Percentiles rank a stretch among this genome's conserved stretches.
These are phyloP conservation scores for Maniola jurtina DNA, from an alignment of 1,140 invertebrate species.

Conservation along the genomic window DNA sequence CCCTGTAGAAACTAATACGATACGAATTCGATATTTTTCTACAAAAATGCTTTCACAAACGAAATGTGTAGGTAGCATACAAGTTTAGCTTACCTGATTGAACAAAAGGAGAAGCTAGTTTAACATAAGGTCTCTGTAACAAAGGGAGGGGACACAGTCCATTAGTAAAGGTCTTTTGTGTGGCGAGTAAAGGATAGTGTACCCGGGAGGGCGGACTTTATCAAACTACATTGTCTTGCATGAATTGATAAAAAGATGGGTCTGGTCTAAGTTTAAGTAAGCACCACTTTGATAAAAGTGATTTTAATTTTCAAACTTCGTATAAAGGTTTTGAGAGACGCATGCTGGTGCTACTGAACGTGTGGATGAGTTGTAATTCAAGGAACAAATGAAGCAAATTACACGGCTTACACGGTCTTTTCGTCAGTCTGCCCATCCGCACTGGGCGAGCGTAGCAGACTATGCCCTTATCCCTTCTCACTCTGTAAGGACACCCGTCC, in stretches of 20 bases:
- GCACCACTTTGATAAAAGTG: background rate
- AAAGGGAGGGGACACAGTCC: slow-evolving; percentile 7
- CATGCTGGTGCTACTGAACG: too few relatives aligned
- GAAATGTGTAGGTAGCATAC: background rate
- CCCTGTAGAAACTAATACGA: background rate
- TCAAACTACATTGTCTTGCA: slow-evolving; percentile 14
- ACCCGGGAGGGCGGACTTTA: slow-evolving; percentile 6
- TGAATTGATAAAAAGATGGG: slow-evolving; percentile 13
- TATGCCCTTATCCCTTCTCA: too few relatives aligned
- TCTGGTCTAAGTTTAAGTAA: background rate
- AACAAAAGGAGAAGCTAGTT: slow-evolving; percentile 6
- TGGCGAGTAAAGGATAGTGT: slow-evolving; percentile 14
- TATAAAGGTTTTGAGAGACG: background rate
- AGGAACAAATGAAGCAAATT: too few relatives aligned
- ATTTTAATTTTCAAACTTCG: background rate
- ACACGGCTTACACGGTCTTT: too few relatives aligned
- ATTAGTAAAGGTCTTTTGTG: slow-evolving; percentile 16
- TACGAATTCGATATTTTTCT: background rate
- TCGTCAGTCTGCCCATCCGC: too few relatives aligned
- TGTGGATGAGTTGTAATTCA: too few relatives aligned
- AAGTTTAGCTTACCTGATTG: slow-evolving; percentile 9
- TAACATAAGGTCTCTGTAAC: slow-evolving; percentile 11
- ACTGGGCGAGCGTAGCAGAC: too few relatives aligned
- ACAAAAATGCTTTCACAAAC: background rate
- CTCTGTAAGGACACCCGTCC: too few relatives aligned